Evolutionary conservation across 53 echinoderm and acorn worm genomes (phyloP).

Genomic region (Holothuria leucospilota): DNA sequence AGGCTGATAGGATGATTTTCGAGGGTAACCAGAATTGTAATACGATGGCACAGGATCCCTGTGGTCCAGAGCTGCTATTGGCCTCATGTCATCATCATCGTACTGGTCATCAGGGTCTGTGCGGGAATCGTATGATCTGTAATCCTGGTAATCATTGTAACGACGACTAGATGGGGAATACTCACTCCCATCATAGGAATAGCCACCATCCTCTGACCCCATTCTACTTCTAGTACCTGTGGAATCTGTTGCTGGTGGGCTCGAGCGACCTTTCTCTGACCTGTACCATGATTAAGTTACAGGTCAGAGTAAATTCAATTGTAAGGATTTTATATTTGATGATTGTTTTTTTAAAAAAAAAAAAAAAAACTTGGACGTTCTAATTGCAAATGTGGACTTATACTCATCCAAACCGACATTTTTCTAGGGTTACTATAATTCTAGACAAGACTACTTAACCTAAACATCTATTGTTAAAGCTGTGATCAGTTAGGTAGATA

Average conservation of each 20-base stretch:
- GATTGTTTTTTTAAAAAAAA: too few relatives aligned
- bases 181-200: slow-evolving; percentile 63
- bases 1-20: slow-evolving; percentile 72
- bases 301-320: too few relatives aligned
- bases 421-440: too few relatives aligned
- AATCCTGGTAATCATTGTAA: slow-evolving; percentile 52
- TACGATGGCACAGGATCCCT: slow-evolving; percentile 54
- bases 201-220: slow-evolving; percentile 51
- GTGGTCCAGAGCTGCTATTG: slow-evolving; percentile 34
- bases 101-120: background rate
- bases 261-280: slow-evolving; percentile 37
- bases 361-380: too few relatives aligned
- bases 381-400: too few relatives aligned
- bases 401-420: too few relatives aligned
- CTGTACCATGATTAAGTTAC: background rate
- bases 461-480: too few relatives aligned
- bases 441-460: too few relatives aligned
- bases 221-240: slow-evolving; percentile 55
- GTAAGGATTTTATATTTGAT: too few relatives aligned
- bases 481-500: too few relatives aligned
- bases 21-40: slow-evolving; percentile 75
- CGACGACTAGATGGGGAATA: slow-evolving; percentile 66
- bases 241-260: slow-evolving; percentile 60
- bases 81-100: slow-evolving; percentile 47
- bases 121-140: slow-evolving; percentile 56